Percentiles rank a stretch among this genome's conserved stretches.
phyloP scores from a whole-genome alignment of 1,140 invertebrate species.

The Venustaconcha ellipsiformis region DNA sequence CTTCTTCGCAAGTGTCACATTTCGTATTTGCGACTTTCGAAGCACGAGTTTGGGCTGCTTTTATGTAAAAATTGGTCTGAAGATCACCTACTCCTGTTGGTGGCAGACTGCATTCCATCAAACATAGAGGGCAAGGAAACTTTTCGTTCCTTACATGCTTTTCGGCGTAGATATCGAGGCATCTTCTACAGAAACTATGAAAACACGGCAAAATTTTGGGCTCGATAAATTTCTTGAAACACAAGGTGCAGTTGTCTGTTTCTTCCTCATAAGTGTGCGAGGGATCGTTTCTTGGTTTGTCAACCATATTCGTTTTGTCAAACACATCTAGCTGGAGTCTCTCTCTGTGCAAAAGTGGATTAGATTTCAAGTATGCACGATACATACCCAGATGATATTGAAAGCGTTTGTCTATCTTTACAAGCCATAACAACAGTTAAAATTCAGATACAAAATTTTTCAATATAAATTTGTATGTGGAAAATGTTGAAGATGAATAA shows the following conservation, averaged over 20 bases:
- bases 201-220: slow-evolving; percentile 40
- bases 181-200: slow-evolving; percentile 63
- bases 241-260: slow-evolving; percentile 24
- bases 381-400: too few species aligned
- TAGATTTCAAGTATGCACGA: too few species aligned
- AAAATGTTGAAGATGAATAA: too few species aligned
- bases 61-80: slow-evolving; percentile 33
- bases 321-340: too few species aligned
- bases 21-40: slow-evolving; percentile 23
- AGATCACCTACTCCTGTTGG: slow-evolving; percentile 19
- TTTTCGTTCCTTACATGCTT: slow-evolving; percentile 23
- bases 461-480: too few species aligned
- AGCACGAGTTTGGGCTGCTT: slow-evolving; percentile 27
- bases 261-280: slow-evolving; percentile 7
- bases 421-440: too few species aligned
- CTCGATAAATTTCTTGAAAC: slow-evolving; percentile 27
- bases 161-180: slow-evolving; percentile 67
- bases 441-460: too few species aligned
- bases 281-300: too few species aligned
- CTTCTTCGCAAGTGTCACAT: slow-evolving; percentile 29
- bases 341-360: too few species aligned
- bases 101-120: slow-evolving; percentile 20
- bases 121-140: slow-evolving; percentile 25
- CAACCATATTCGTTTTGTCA: too few species aligned
- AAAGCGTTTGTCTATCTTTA: too few species aligned